Evolutionary conservation across 2,113 vertebrate species (phyloP), one percentile per base, ranked within the genome.

Genomic region (Spilogale gracilis): DNA sequence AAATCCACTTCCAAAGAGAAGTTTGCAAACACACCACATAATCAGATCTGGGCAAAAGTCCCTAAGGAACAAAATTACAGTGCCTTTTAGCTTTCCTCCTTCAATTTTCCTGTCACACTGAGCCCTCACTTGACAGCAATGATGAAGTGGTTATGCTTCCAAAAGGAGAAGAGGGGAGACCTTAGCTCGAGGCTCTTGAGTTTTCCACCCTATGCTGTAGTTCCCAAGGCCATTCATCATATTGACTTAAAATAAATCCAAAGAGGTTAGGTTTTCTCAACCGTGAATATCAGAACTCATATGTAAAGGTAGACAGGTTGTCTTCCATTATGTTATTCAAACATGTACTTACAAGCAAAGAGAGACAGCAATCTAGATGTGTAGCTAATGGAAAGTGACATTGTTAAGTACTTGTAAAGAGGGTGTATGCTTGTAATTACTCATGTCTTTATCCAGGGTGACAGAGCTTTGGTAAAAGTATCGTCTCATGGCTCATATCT

Each of bases 171-270:
- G 7, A 8, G 17, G 25, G 10, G 30, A 76, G 1, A 0, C 17
- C 54, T 97, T 45, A 90, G 67, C 60, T 65, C 93, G 81, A 94
- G 97, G 94, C 54, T 91, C 71, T 61, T 69, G 82, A 92, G 38
- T 83, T 95, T 96, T 91, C 92, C 14, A 21, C 81, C 38, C 71
- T 91, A 2, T 91, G 43, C 54, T 89, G 4, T 16, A 86, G 81
- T 43, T 91, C 50, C 60, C 84, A 85, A 93, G 58, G 93, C 91
- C 82, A 97, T 96, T 73, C 93, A 84, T 95, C 96, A 96, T 20
- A 87, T 60, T 80, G 50, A 96, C 60, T 96, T 97, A 82, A 97
- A 97, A 87, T 95, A 96, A 95, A 94, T 89, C 25, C 78, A 94
- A 85, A 63, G 43, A 97, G 96, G 71, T 97, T 43, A 95, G 48